These are phyloP conservation scores for Capitella teleta DNA, from an alignment of 1,140 invertebrate genomes.

Conservation along the genomic window DNA sequence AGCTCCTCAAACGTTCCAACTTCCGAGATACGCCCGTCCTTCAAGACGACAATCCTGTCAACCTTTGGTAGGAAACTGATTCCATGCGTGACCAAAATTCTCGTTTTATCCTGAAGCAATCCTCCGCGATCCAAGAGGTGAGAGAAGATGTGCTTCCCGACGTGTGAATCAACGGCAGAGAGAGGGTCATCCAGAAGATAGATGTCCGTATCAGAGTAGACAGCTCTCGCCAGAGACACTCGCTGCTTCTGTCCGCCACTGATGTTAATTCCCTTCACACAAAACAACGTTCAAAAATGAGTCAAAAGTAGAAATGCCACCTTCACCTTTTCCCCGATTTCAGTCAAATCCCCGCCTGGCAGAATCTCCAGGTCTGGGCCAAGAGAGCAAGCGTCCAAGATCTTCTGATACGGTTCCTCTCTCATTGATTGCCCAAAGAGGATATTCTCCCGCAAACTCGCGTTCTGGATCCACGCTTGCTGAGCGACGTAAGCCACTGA, in stretches of 20 bases:
- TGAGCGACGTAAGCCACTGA: constrained; percentile 64
- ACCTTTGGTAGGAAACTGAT: neutral
- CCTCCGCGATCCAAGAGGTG: constrained; percentile 37
- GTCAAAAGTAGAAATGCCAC: no score
- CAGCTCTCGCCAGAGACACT: constrained; percentile 34
- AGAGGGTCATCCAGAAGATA: constrained; percentile 54
- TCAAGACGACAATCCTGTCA: constrained; percentile 4
- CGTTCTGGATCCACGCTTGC: constrained; percentile 74
- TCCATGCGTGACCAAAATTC: constrained; percentile 1
- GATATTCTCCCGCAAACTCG: constrained; percentile 72
- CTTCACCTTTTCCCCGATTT: constrained; percentile 40
- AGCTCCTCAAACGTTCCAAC: constrained; percentile 35
- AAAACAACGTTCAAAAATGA: no score
- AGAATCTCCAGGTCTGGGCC: constrained; percentile 57
- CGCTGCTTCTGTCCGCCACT: constrained; percentile 43
- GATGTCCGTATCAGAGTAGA: constrained; percentile 48
- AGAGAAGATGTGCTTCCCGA: constrained; percentile 20
- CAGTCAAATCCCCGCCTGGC: constrained; percentile 57
- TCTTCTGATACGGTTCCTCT: constrained; percentile 42
- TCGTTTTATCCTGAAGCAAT: constrained; percentile 48
- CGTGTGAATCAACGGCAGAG: constrained; percentile 38
- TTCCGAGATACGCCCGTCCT: constrained; percentile 8
- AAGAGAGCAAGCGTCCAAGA: constrained; percentile 50
- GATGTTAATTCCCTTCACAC: constrained; percentile 16
- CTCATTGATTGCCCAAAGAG: constrained; percentile 55